Conservation (phyloP, 2,888 invertebrate species). For the Tinea trinotella region DNA sequence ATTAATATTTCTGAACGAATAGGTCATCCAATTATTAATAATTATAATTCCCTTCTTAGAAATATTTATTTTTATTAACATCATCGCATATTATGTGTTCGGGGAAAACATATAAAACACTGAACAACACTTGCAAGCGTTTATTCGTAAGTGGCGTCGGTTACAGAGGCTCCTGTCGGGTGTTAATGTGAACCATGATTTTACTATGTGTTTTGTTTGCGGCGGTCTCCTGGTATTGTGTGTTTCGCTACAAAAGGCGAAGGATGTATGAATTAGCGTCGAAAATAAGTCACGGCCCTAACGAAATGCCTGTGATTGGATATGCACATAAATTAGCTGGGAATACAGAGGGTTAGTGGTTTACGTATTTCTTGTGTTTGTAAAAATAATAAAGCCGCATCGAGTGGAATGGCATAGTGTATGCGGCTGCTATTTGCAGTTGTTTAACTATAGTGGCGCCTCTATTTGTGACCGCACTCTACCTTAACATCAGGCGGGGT, state of each 20-base stretch:
- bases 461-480: no score
- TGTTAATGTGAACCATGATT: conserved; percentile 1
- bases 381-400: no score
- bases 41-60: not conserved
- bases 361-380: no score
- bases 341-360: conserved; percentile 39
- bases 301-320: conserved; percentile 40
- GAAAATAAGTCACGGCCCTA: conserved; percentile 30
- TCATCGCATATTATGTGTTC: not conserved
- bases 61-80: not conserved
- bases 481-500: no score
- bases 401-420: no score
- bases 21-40: conserved; percentile 1
- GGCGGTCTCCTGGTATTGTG: conserved; percentile 30
- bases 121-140: not conserved
- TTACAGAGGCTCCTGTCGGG: not conserved
- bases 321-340: conserved; percentile 38
- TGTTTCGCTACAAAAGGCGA: conserved; percentile 39
- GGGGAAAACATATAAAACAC: not conserved
- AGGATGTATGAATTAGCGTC: conserved; percentile 43
- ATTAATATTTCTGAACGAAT: no score
- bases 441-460: no score
- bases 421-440: no score
- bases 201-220: conserved; percentile 27
- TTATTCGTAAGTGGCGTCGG: not conserved